A percentile compares a stretch with the other conserved stretches of the same genome.
These are phyloP conservation scores for Zoroaster sp. DNA, from an alignment of 53 echinoderm and acorn worm genomes.

Conservation along the genomic window DNA sequence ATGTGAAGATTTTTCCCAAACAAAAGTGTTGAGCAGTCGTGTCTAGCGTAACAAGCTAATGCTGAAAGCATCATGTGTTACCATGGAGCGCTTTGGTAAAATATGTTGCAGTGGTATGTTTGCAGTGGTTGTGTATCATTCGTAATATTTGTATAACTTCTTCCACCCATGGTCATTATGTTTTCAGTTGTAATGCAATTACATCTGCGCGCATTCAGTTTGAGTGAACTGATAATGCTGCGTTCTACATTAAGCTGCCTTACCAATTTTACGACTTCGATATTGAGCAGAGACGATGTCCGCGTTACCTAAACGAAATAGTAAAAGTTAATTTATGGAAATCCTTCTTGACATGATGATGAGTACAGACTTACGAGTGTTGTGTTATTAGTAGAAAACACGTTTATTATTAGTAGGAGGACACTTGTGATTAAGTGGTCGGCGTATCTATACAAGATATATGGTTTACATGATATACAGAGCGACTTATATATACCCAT, in stretches of 20 bases:
- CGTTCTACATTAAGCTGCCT: neutral
- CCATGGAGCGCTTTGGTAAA: too few species aligned
- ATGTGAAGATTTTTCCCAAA: too few species aligned
- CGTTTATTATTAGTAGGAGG: neutral
- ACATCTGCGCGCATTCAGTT: neutral
- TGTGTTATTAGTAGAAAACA: conserved; percentile 1
- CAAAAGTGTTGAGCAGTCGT: too few species aligned
- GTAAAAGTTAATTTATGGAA: conserved; percentile 5
- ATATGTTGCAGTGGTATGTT: too few species aligned
- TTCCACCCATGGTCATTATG: too few species aligned
- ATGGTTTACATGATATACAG: conserved; percentile 29
- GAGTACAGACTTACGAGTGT: neutral
- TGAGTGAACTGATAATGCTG: neutral
- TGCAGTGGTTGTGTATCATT: too few species aligned
- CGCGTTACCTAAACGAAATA: neutral
- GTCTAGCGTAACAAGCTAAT: too few species aligned
- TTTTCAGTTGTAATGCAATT: neutral
- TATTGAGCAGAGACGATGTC: neutral
- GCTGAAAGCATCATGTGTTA: too few species aligned
- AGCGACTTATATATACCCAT: too few species aligned
- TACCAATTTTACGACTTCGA: neutral
- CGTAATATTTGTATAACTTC: too few species aligned
- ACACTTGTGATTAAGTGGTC: conserved; percentile 17
- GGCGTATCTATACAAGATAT: neutral
- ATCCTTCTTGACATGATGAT: neutral